phyloP scores from a whole-genome alignment of 2,113 vertebrate genomes.

The Dasyurus viverrinus region DNA sequence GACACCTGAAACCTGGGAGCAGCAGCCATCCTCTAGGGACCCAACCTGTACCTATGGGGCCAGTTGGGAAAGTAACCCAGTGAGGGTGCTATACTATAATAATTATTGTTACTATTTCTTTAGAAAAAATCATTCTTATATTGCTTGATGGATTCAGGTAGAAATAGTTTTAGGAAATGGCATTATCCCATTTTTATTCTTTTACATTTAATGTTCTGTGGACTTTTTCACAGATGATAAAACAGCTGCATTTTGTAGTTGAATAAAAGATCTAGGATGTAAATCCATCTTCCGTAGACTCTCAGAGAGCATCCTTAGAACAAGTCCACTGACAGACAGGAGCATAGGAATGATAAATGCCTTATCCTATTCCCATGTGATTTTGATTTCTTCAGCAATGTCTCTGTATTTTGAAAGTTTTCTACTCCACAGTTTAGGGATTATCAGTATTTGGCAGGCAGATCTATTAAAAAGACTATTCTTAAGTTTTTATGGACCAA shows the following conservation, averaged over 20 bases:
- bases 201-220: background rate
- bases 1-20: background rate
- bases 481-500: background rate
- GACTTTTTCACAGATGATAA: background rate
- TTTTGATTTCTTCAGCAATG: background rate
- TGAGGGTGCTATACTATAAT: background rate
- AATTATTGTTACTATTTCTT: background rate
- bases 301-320: background rate
- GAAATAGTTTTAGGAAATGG: background rate
- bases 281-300: background rate
- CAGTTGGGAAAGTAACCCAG: background rate
- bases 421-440: background rate
- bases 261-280: background rate
- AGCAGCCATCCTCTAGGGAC: background rate
- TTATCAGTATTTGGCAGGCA: background rate
- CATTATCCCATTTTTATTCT: background rate
- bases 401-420: background rate
- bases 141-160: background rate
- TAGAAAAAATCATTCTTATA: background rate
- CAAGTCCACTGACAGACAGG: background rate
- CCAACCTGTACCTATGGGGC: background rate
- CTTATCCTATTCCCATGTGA: background rate
- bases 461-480: background rate
- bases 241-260: background rate
- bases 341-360: background rate